These are phyloP conservation scores for Phrynosoma platyrhinos DNA, from an alignment of 2,113 vertebrate genomes.

Conservation along the genomic window DNA sequence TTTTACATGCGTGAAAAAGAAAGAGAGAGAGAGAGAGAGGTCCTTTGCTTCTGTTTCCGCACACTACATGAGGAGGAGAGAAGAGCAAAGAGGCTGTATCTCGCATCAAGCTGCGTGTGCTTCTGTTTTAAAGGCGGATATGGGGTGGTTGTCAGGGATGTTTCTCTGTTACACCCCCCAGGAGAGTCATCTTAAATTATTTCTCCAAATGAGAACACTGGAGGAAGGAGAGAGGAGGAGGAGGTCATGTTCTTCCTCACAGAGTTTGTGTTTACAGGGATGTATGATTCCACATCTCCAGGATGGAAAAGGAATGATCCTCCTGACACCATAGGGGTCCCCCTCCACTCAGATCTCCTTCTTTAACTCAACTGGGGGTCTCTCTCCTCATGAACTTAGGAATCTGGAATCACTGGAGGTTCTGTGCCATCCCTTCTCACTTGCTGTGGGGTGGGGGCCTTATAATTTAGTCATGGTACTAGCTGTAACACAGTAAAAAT, in stretches of 20 bases:
- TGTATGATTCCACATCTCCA: slow-evolving; percentile 18
- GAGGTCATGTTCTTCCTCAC: background rate
- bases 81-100: background rate
- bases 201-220: background rate
- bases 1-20: background rate
- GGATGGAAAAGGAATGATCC: slow-evolving; percentile 48
- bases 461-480: slow-evolving; percentile 67
- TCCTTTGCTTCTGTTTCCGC: slow-evolving; percentile 29
- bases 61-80: background rate
- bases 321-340: slow-evolving; percentile 36
- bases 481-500: slow-evolving; percentile 72
- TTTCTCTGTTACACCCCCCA: background rate
- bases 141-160: too few species aligned
- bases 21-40: too few species aligned
- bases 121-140: background rate
- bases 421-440: background rate
- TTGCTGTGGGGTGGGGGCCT: background rate
- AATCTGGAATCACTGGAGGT: slow-evolving; percentile 38
- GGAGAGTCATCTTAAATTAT: background rate
- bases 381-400: slow-evolving; percentile 39
- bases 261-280: slow-evolving; percentile 68
- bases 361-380: slow-evolving; percentile 46
- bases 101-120: background rate
- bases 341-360: slow-evolving; percentile 24
- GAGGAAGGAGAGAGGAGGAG: background rate